These are phyloP conservation scores for Vireo griseus DNA, from an alignment of 2,797 vertebrate species.

Conservation along the genomic window DNA sequence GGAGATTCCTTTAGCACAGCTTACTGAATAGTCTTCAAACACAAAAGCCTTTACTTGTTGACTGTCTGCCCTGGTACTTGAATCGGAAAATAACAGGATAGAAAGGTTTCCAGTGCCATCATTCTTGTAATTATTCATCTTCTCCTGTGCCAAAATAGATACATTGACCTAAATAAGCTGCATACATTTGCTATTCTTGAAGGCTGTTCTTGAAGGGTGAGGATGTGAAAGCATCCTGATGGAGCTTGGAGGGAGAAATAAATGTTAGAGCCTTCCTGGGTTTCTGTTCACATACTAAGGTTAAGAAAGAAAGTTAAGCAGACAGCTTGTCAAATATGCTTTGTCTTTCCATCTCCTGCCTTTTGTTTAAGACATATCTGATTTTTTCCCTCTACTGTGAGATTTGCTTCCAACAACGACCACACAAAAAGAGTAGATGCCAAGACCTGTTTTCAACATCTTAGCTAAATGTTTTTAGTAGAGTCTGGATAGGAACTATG, in stretches of 20 bases:
- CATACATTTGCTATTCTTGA: neutral
- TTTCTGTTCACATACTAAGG: neutral
- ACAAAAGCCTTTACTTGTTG: neutral
- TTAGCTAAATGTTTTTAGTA: neutral
- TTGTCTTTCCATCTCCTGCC: neutral
- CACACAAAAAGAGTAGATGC: neutral
- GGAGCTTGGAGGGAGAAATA: neutral
- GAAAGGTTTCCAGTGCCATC: neutral
- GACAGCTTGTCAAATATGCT: neutral
- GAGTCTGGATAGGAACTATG: neutral
- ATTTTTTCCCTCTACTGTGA: neutral
- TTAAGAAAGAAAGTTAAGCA: neutral
- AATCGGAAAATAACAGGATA: neutral
- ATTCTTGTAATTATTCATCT: neutral
- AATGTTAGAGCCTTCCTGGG: neutral
- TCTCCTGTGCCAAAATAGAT: neutral
- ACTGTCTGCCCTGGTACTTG: neutral
- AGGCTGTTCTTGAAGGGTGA: neutral
- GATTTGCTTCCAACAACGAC: neutral
- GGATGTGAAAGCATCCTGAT: neutral
- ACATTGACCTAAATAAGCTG: constrained; percentile 31
- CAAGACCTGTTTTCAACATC: neutral
- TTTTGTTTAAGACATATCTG: neutral
- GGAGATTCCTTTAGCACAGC: neutral
- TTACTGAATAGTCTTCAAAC: neutral